Base-by-base conservation (phyloP, 2,113 vertebrate species). In the Acanthisitta chloris region DNA sequence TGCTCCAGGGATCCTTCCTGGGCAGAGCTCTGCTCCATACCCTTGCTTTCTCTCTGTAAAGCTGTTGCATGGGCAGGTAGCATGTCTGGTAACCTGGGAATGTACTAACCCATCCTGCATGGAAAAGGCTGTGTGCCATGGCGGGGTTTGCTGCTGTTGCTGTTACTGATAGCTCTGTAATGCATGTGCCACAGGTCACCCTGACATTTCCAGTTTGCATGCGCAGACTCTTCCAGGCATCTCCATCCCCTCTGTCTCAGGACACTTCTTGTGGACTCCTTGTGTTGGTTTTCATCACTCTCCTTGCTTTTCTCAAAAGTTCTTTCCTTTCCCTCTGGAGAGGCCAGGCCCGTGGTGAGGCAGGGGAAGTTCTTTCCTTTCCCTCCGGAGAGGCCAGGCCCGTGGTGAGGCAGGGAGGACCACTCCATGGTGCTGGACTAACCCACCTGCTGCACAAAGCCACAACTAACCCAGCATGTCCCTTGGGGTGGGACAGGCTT, bases 101-200 rank as follows among this genome's bases (percentile, higher is more conserved):
- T 87, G 92, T 55, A 95, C 97, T 97, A 97, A 97, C 93, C 85
- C 52, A 0, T 9, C 10, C n/a, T 92, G 96, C 96, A 94, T 62
- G 96, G 90, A 31, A 17, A 20, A 4, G 82, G 79, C 95, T 71
- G 31, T 10, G 69, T 3, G 51, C 92, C 36, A 10, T 3, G 86
- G 85, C 0, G 13, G 92, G 83, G 70, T 23, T 70, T 84, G 84
- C 92, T 92, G 96, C 97, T 97, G 96, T 92, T 97, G 97, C 95
- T 97, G 97, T 93, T 96, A 31, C 79, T 17, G 6, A 84, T 72
- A 72, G 55, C 25, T 77, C 28, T 23, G 28, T 28, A 59, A 12
- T 20, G 84, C 92, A 83, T 9, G 67, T 74, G 78, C 94, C 57
- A 4, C n/a, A 9, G 10, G 87, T 40, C 57, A 23, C 51, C 17